These are phyloP conservation scores for Plebejus anna DNA, from an alignment of 2,888 invertebrate genomes.

Conservation along the genomic window DNA sequence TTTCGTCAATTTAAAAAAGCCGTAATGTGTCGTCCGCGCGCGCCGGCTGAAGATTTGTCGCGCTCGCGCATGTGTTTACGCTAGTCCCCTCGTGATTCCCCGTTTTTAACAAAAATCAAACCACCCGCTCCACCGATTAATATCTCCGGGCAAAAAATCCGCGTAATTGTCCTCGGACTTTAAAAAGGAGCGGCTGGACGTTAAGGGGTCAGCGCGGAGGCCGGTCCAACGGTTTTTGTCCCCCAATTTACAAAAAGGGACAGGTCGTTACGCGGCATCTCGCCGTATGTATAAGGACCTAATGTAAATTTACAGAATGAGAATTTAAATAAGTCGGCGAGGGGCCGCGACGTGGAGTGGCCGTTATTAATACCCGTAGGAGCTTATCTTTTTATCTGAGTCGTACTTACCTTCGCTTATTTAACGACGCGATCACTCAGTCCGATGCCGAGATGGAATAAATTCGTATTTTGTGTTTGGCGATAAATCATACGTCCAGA, in stretches of 20 bases:
- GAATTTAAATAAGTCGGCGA: slow-evolving; percentile 76
- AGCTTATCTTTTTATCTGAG: slow-evolving; percentile 19
- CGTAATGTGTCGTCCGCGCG: slow-evolving; percentile 69
- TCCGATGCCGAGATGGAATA: slow-evolving; percentile 19
- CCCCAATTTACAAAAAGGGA: slow-evolving; percentile 77
- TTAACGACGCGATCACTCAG: neutral
- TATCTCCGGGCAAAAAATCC: slow-evolving; percentile 55
- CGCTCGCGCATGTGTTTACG: slow-evolving; percentile 79
- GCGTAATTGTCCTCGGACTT: slow-evolving; percentile 67
- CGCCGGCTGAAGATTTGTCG: slow-evolving; percentile 80
- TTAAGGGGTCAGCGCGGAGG: slow-evolving; percentile 59
- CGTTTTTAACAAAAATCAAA: slow-evolving; percentile 67
- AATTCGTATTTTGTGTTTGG: slow-evolving; percentile 10
- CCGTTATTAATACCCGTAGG: slow-evolving; percentile 65
- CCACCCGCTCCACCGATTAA: slow-evolving; percentile 67
- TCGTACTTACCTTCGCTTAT: slow-evolving; percentile 27
- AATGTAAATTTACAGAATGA: slow-evolving; percentile 78
- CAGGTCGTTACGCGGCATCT: slow-evolving; percentile 67
- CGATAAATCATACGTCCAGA: slow-evolving; percentile 34
- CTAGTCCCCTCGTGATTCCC: slow-evolving; percentile 73
- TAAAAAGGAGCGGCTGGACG: slow-evolving; percentile 73
- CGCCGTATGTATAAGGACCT: slow-evolving; percentile 60
- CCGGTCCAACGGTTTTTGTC: slow-evolving; percentile 77
- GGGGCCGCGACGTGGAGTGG: slow-evolving; percentile 65
- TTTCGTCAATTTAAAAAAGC: slow-evolving; percentile 72